These are phyloP conservation scores for Pyrgus malvae DNA, from an alignment of 2,888 invertebrate genomes.

Conservation along the genomic window DNA sequence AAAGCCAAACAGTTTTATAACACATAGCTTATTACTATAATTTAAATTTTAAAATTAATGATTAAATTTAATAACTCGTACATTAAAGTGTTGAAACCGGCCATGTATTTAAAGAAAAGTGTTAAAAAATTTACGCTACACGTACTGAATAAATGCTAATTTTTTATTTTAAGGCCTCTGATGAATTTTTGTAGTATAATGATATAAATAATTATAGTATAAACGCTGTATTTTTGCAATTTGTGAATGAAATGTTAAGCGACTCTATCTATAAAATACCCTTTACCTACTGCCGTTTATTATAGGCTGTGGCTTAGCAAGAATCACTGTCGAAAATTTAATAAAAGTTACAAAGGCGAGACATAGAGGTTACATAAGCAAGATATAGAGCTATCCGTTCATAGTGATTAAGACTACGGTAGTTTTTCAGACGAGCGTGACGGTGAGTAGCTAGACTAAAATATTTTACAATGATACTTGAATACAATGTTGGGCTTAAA, in stretches of 20 bases:
- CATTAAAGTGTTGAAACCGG: slow-evolving; percentile 62
- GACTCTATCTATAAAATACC: slow-evolving; percentile 24
- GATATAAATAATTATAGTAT: slow-evolving; percentile 1
- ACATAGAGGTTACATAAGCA: too few relatives aligned
- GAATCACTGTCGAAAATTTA: too few relatives aligned
- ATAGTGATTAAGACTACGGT: too few relatives aligned
- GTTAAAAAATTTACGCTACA: slow-evolving; percentile 35
- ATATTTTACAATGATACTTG: too few relatives aligned
- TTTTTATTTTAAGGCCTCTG: slow-evolving; percentile 53
- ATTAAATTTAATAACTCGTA: slow-evolving; percentile 38
- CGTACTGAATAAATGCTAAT: slow-evolving; percentile 60
- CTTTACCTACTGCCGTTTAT: slow-evolving; percentile 36
- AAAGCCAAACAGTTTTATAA: slow-evolving; percentile 46
- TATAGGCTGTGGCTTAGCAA: too few relatives aligned
- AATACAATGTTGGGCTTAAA: too few relatives aligned
- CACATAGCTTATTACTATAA: slow-evolving; percentile 39
- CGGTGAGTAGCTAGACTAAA: too few relatives aligned
- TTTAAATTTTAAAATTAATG: slow-evolving; percentile 36
- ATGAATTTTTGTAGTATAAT: slow-evolving; percentile 33
- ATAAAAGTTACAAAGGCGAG: too few relatives aligned
- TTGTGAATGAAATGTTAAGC: slow-evolving; percentile 39
- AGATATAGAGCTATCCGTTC: too few relatives aligned
- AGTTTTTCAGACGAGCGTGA: too few relatives aligned
- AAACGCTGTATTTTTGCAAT: slow-evolving; percentile 72
- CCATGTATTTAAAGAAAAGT: slow-evolving; percentile 57